phyloP scores from a whole-genome alignment of 2,113 vertebrate genomes.

The Upupa epops region DNA sequence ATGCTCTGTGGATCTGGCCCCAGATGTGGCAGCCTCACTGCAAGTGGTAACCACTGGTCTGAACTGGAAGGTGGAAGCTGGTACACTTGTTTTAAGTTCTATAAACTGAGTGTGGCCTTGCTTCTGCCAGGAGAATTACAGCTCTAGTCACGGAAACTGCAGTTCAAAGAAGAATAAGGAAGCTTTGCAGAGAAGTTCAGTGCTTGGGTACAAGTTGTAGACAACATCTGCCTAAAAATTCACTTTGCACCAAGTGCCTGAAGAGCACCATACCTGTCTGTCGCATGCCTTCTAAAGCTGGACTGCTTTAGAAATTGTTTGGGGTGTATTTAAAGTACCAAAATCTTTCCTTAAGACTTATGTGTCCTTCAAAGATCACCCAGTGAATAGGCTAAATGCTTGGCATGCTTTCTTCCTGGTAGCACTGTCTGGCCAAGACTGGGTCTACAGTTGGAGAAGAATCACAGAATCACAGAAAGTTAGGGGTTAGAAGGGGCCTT shows the following conservation, averaged over 20 bases:
- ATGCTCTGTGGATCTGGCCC: not conserved
- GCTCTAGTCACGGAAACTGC: not conserved
- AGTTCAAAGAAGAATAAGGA: not conserved
- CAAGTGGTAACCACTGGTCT: not conserved
- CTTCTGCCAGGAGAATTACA: not conserved
- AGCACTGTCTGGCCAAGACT: not conserved
- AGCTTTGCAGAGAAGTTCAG: not conserved
- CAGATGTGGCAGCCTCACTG: not conserved
- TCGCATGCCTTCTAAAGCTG: not conserved
- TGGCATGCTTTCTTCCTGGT: not conserved
- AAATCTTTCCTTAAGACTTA: constrained; percentile 19
- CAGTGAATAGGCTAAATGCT: not conserved
- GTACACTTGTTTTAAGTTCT: not conserved
- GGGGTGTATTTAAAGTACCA: not conserved
- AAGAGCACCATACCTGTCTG: not conserved
- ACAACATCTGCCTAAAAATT: not conserved
- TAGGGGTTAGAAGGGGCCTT: too few species aligned
- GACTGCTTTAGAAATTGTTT: not conserved
- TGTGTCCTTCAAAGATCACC: not conserved
- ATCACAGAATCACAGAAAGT: too few species aligned
- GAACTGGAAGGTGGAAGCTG: not conserved
- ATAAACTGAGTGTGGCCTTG: not conserved
- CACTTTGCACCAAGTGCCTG: not conserved
- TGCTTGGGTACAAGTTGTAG: not conserved
- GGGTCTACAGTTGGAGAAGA: not conserved